Conservation (phyloP, 2,797 vertebrate genomes). For the Zalophus californianus region DNA sequence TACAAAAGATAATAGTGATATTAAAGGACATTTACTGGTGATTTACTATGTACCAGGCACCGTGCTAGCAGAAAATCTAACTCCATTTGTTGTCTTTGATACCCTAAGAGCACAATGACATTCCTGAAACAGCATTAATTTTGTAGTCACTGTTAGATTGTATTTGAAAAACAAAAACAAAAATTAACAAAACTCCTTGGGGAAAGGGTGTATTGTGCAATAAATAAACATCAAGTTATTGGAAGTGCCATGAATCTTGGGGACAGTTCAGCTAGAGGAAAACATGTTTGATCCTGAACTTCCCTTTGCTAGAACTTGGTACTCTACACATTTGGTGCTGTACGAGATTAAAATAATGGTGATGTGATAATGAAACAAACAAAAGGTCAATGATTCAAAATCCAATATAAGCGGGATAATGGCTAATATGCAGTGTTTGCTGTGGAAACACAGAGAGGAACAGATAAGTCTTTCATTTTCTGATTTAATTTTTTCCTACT, state of each 20-base stretch:
- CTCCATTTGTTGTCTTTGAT: background rate
- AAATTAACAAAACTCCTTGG: constrained; percentile 1
- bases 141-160: background rate
- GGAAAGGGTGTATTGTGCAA: background rate
- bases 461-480: background rate
- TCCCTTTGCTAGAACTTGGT: background rate
- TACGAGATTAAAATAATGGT: background rate
- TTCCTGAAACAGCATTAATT: background rate
- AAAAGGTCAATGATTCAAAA: constrained; percentile 20
- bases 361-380: background rate
- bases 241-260: background rate
- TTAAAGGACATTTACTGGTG: background rate
- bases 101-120: background rate
- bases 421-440: background rate
- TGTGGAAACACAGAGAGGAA: background rate
- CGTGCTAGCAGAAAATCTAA: background rate
- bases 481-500: background rate
- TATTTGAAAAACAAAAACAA: background rate
- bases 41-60: background rate
- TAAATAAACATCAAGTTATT: background rate
- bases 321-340: background rate
- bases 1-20: background rate
- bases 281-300: background rate
- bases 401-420: background rate
- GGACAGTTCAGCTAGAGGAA: background rate